These are phyloP conservation scores for Imbricaverruca yamaguchii DNA, from an alignment of 2,888 invertebrate species.

Conservation along the genomic window DNA sequence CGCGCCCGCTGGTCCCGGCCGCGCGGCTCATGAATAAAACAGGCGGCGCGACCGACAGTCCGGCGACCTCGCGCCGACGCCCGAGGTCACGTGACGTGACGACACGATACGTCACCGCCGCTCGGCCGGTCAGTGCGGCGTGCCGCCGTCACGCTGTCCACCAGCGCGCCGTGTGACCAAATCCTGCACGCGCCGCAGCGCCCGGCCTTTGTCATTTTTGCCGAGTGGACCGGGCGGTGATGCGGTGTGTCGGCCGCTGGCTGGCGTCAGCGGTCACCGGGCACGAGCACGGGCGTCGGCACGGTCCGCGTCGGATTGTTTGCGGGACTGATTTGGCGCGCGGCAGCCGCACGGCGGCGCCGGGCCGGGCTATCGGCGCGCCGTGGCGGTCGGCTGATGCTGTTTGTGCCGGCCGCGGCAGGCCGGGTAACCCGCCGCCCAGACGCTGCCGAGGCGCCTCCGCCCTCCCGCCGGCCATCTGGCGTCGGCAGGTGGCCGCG, in stretches of 20 bases:
- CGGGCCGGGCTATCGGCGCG: background rate
- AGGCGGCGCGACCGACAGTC: background rate
- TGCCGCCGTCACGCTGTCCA: too few relatives aligned
- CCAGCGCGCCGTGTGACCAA: too few relatives aligned
- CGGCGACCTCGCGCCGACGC: background rate
- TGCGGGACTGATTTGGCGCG: background rate
- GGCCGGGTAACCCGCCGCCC: background rate
- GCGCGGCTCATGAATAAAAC: slow-evolving; percentile 11
- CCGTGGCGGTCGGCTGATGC: background rate
- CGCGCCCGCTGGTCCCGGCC: background rate
- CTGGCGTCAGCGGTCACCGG: background rate
- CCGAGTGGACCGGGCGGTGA: background rate
- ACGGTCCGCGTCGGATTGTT: too few relatives aligned
- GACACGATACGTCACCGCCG: too few relatives aligned
- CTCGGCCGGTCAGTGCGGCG: too few relatives aligned
- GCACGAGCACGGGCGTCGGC: background rate
- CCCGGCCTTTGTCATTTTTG: background rate
- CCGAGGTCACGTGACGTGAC: background rate
- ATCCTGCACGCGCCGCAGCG: background rate
- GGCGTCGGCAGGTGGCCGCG: slow-evolving; percentile 11
- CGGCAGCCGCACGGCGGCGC: background rate
- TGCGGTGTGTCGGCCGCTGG: background rate
- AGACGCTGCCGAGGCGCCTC: background rate
- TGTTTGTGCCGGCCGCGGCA: background rate
- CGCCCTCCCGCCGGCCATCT: background rate